phyloP scores from a whole-genome alignment of 2,797 vertebrate genomes.

The Darevskia nairensis region DNA sequence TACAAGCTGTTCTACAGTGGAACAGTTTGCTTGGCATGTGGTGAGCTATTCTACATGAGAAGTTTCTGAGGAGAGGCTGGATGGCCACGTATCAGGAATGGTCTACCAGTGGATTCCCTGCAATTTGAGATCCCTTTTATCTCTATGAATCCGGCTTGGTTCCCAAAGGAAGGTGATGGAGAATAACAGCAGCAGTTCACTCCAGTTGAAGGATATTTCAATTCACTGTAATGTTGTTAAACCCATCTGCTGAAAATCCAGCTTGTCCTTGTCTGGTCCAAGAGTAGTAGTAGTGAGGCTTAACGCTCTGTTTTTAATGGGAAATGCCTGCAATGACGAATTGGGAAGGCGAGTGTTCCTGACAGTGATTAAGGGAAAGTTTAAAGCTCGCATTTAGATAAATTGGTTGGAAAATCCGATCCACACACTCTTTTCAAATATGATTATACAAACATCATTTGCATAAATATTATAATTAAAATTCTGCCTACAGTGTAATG shows the following conservation, averaged over 20 bases:
- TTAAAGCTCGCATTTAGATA: conserved; percentile 74
- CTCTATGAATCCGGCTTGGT: not conserved
- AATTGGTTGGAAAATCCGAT: conserved; percentile 75
- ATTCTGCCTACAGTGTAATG: conserved; percentile 70
- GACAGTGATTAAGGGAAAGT: conserved; percentile 70
- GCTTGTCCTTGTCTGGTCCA: not conserved
- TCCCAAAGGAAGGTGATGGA: not conserved
- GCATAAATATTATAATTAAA: conserved; percentile 75
- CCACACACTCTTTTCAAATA: conserved; percentile 70
- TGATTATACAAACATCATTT: conserved; percentile 77
- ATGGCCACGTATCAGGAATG: too few species aligned
- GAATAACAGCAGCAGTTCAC: not conserved
- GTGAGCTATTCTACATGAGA: too few species aligned
- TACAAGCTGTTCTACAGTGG: too few species aligned
- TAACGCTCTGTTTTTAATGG: not conserved
- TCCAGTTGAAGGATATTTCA: not conserved
- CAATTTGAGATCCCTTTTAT: too few species aligned
- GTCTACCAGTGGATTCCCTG: too few species aligned
- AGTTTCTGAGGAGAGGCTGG: too few species aligned
- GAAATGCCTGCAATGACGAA: conserved; percentile 60
- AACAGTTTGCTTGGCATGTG: too few species aligned
- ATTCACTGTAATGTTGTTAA: not conserved
- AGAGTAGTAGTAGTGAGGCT: not conserved
- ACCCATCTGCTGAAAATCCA: not conserved
- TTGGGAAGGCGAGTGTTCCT: conserved; percentile 46